Percentiles rank a stretch among this genome's conserved stretches.
Evolutionary conservation across 2,113 vertebrate genomes (phyloP).

Genomic region (Microtus oregoni): DNA sequence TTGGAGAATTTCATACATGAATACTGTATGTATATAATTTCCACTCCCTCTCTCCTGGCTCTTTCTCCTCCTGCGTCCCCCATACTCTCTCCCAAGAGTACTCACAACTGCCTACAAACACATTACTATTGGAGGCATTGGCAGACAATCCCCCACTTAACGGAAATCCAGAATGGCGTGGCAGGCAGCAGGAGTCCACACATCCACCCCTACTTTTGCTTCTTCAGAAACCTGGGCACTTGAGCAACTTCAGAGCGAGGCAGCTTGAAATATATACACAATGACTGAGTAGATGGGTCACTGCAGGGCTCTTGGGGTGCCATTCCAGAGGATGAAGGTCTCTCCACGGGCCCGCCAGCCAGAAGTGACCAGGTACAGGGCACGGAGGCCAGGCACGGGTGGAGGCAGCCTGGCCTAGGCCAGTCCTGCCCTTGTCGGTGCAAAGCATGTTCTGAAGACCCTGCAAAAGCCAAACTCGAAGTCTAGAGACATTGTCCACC

Average conservation of each 20-base stretch:
- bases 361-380: conserved; percentile 40
- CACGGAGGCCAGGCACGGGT: conserved; percentile 63
- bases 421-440: conserved; percentile 50
- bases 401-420: conserved; percentile 61
- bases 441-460: conserved; percentile 64
- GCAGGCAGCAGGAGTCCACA: neutral
- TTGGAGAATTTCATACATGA: neutral
- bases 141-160: neutral
- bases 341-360: conserved; percentile 39
- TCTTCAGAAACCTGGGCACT: neutral
- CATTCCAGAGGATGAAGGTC: conserved; percentile 57
- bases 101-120: neutral
- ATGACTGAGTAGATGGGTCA: conserved; percentile 75
- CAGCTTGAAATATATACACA: conserved; percentile 61
- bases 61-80: neutral
- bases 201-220: neutral
- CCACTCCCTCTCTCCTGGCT: neutral
- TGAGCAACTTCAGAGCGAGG: neutral
- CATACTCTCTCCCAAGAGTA: neutral
- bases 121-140: neutral
- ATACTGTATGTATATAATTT: neutral
- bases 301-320: conserved; percentile 70
- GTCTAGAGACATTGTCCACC: conserved; percentile 32
- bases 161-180: neutral
- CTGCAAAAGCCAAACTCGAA: conserved; percentile 76